Evolutionary conservation across 2,888 invertebrate species (phyloP), one percentile per base, ranked within the genome.

Genomic region (Amorpha juglandis): DNA sequence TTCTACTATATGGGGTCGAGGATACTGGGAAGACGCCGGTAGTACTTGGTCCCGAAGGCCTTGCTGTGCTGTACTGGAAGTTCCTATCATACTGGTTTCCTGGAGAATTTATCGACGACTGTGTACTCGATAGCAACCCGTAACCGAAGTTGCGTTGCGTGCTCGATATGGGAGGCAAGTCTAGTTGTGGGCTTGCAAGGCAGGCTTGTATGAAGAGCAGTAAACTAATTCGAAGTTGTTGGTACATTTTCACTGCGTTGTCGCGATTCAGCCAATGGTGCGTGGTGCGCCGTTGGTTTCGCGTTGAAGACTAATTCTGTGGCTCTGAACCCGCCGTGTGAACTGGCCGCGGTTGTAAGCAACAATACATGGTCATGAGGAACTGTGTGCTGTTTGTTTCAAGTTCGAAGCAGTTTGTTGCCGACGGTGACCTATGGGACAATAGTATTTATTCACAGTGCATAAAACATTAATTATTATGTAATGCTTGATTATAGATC

Each of bases 81-180:
- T 87, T 87, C 42, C 86, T 73, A 71, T 89, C 88, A 66, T 79
- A 92, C 69, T 91, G 91, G 67, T 89, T 92, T 27, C 90, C 91
- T 9, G 90, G 89, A n/a, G 89, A 82, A 69, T 91, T 91, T 9
- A 89, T 86, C 1, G 91, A 86, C 0, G 85, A 74, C 42, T 77
- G 88, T 0, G 93, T 91, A 48, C 90, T 91, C 0, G 93, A 92
- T 19, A 84, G 68, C 0, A 82, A 77, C 0, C 92, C 92, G 68
- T 84, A 91, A 2, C 88, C 87, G 67, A 82, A 87, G 66, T 88
- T 89, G 21, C 89, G 77, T 71, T 84, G 88, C 72, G 84, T 88
- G 77, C 82, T 88, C 62, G 71, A 91, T 81, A 94, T 77, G 0
- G 94, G 95, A 1, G 95, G 95, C 58, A 95, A 77, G 75, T 95